Conservation (phyloP, 1,140 invertebrate genomes). For the Trachymyrmex cornetzi region DNA sequence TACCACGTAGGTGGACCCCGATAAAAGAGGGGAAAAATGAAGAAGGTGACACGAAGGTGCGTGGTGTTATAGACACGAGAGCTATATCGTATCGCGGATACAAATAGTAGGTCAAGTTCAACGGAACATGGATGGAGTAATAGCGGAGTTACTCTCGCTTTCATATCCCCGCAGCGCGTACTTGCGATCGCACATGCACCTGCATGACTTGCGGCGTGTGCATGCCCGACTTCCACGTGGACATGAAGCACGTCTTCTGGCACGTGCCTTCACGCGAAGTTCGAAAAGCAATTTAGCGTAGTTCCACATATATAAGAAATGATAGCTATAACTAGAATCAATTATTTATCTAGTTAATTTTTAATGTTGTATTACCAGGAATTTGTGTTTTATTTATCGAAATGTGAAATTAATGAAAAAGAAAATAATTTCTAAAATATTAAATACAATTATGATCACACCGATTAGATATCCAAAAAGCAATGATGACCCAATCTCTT, state of each 20-base stretch:
- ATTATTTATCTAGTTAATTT: neutral
- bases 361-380: neutral
- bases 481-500: no score
- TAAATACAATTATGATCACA: neutral
- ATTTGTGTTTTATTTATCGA: neutral
- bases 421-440: neutral
- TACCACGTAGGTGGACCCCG: slow-evolving; percentile 37
- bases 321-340: neutral
- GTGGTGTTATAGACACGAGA: slow-evolving; percentile 20
- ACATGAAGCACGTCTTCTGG: neutral
- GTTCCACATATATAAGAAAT: neutral
- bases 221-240: neutral
- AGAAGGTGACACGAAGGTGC: slow-evolving; percentile 25
- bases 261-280: neutral
- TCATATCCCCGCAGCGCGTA: slow-evolving; percentile 68
- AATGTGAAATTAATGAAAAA: neutral
- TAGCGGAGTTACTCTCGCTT: slow-evolving; percentile 73
- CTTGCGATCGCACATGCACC: slow-evolving; percentile 56
- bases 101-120: slow-evolving; percentile 81
- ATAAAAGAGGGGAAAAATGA: neutral
- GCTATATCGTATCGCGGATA: slow-evolving; percentile 37
- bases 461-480: no score
- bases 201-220: slow-evolving; percentile 46
- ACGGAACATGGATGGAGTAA: slow-evolving; percentile 74
- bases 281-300: neutral